phyloP scores from a whole-genome alignment of 2,113 vertebrate species.

The Ochotona princeps region DNA sequence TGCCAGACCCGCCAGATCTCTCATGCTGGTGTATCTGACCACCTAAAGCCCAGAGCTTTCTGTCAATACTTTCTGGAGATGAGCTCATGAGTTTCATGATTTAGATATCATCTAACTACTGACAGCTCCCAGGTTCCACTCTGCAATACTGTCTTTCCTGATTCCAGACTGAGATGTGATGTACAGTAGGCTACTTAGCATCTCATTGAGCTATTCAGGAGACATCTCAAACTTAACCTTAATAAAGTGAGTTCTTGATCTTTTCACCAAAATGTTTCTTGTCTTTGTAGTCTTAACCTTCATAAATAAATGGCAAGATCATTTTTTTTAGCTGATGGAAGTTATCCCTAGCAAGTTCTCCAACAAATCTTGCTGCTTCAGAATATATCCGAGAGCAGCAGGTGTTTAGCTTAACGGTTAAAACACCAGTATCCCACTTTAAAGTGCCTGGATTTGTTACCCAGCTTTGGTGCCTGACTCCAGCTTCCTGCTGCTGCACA shows the following conservation, averaged over 20 bases:
- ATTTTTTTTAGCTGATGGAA: not conserved
- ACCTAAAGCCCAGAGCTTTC: not conserved
- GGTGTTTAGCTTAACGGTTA: no score
- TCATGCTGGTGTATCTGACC: not conserved
- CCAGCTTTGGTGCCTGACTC: no score
- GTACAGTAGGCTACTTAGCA: not conserved
- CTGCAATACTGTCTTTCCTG: not conserved
- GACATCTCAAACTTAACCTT: not conserved
- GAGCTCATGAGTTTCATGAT: not conserved
- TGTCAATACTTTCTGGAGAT: not conserved
- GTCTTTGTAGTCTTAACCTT: not conserved
- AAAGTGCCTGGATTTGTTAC: no score
- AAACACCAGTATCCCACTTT: no score
- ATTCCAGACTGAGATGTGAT: not conserved
- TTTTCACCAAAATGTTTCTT: not conserved
- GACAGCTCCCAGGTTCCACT: not conserved
- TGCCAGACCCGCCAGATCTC: not conserved
- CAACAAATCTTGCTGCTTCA: not conserved
- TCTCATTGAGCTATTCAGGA: not conserved
- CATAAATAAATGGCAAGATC: not conserved
- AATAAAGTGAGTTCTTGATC: not conserved
- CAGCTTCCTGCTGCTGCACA: no score
- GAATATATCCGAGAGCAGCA: not conserved
- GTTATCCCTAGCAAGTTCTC: not conserved
- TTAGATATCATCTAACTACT: not conserved